These are phyloP conservation scores for Amiota minor DNA, from an alignment of 2,888 invertebrate species.

Conservation along the genomic window DNA sequence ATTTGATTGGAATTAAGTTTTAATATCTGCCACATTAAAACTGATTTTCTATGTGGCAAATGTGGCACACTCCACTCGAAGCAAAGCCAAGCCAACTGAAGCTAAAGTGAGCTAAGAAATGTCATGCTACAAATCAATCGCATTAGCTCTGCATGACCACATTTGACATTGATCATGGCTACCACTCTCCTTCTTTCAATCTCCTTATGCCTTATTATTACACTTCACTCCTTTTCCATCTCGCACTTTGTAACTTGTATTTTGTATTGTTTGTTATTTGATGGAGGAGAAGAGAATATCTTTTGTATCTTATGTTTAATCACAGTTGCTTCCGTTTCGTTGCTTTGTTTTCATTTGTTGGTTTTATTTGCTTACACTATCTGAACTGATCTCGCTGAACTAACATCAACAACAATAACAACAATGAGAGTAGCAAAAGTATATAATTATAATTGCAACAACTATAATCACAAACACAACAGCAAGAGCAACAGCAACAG, in stretches of 20 bases:
- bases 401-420: too few relatives aligned
- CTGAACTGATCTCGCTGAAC: too few relatives aligned
- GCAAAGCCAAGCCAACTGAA: too few relatives aligned
- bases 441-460: too few relatives aligned
- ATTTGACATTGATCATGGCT: constrained; percentile 25
- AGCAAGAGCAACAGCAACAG: background rate
- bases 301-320: constrained; percentile 1
- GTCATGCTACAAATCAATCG: background rate
- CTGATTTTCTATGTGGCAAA: background rate
- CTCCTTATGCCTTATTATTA: too few relatives aligned
- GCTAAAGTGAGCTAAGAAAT: too few relatives aligned
- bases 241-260: background rate
- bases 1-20: constrained; percentile 25
- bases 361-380: background rate
- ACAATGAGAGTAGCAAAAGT: too few relatives aligned
- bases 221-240: background rate
- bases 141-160: background rate
- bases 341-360: constrained; percentile 5
- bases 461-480: background rate
- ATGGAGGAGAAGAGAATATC: too few relatives aligned
- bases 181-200: background rate
- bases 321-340: constrained; percentile 23
- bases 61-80: background rate
- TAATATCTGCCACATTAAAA: constrained; percentile 8
- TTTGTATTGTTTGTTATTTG: too few relatives aligned